Evolutionary conservation across 2,113 vertebrate genomes (phyloP).

Genomic region (Nothoprocta perdicaria): DNA sequence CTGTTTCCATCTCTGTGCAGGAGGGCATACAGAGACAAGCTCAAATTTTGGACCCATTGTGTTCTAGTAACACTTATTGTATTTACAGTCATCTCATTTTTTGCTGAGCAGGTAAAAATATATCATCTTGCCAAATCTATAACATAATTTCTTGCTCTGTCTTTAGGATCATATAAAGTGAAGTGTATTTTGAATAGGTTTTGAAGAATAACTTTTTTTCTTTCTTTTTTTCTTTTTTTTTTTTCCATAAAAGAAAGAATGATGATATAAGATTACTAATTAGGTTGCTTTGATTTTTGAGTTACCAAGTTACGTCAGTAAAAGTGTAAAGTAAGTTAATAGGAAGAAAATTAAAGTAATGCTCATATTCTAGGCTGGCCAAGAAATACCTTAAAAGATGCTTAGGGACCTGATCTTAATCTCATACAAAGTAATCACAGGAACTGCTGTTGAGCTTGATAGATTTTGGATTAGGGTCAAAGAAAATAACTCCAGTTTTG

Average conservation of each 20-base stretch:
- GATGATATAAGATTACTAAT: not conserved
- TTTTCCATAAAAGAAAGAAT: not conserved
- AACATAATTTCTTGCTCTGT: not conserved
- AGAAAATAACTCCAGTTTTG: not conserved
- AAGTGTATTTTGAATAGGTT: not conserved
- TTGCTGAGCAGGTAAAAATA: conserved; percentile 93
- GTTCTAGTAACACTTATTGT: conserved; percentile 91
- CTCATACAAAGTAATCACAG: not conserved
- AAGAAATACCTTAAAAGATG: not conserved
- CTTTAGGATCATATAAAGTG: not conserved
- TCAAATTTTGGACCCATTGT: conserved; percentile 99
- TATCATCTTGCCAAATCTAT: not conserved
- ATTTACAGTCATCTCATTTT: conserved; percentile 97
- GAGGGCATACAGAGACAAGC: conserved; percentile 93
- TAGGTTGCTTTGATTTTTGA: conserved; percentile 4
- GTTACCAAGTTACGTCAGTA: not conserved
- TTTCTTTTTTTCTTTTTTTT: not conserved
- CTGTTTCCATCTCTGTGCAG: conserved; percentile 76
- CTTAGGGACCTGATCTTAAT: not conserved
- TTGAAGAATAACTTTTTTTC: not conserved
- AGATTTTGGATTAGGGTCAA: not conserved
- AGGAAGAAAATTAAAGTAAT: not conserved
- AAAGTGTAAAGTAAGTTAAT: not conserved
- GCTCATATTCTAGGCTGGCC: not conserved
- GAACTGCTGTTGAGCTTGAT: not conserved